Percentiles rank a stretch among this genome's conserved stretches.
Evolutionary conservation across 2,797 vertebrate species (phyloP).

Genomic region (Oreonectes daqikongensis): DNA sequence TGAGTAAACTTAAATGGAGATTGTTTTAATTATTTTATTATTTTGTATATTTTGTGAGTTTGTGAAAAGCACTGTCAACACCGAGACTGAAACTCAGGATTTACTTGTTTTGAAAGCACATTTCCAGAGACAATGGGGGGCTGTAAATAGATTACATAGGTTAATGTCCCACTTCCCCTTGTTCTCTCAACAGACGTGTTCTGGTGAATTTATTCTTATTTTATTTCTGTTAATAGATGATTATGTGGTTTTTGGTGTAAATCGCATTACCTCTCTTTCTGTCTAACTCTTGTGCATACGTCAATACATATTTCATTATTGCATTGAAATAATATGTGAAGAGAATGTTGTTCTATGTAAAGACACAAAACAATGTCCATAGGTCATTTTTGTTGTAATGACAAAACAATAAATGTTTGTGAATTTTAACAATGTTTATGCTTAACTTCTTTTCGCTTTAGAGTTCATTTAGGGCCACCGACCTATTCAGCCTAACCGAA

Average conservation of each 20-base stretch:
- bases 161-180: constrained; percentile 54
- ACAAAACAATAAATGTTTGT: constrained; percentile 97
- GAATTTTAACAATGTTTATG: constrained; percentile 74
- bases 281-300: constrained; percentile 80
- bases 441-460: constrained; percentile 56
- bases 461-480: constrained; percentile 11
- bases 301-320: constrained; percentile 71
- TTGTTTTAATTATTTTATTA: constrained; percentile 72
- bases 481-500: neutral
- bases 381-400: constrained; percentile 89
- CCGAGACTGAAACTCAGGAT: constrained; percentile 85
- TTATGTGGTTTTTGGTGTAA: constrained; percentile 76
- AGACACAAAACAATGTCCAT: constrained; percentile 78
- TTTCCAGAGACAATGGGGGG: constrained; percentile 66
- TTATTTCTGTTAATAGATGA: constrained; percentile 78
- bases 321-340: constrained; percentile 86
- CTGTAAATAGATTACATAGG: constrained; percentile 59
- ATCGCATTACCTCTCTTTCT: constrained; percentile 75
- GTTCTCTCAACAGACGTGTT: constrained; percentile 66
- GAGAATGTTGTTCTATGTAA: constrained; percentile 83
- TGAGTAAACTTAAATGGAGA: constrained; percentile 70
- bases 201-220: constrained; percentile 75
- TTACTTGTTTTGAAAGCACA: constrained; percentile 78
- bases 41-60: constrained; percentile 72
- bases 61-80: constrained; percentile 79